Evolutionary conservation across 2,888 invertebrate genomes (phyloP), one percentile per base, ranked within the genome.

Genomic region (Agrochola lota): DNA sequence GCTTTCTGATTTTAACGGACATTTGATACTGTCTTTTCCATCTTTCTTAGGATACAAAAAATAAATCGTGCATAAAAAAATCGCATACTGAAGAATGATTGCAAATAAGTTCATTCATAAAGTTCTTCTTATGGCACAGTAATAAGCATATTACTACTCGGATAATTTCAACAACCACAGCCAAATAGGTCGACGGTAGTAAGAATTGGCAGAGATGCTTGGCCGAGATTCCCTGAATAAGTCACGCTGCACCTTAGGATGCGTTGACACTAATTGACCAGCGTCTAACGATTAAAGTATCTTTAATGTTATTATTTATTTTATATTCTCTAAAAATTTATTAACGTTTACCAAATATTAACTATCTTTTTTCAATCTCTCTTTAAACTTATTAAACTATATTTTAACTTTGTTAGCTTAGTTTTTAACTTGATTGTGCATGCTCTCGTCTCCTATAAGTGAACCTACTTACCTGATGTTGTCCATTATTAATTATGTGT

Each of bases 161-260:
- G n/a, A n/a, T 70, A 62, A 84, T 64, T 67, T 57, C 23, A 57
- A 78, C 63, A 81, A 55, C 71, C 62, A 8, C 17, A 64, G 86
- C 86, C 83, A 85, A 84, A 74, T 83, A 74, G 84, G 85, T 76
- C 79, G 76, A 75, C 74, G 49, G 64, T 49, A 15, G 66, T 60
- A 70, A 76, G 70, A 85, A 83, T 84, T 83, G 83, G 86, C 84
- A 85, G 64, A 71, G 64, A 83, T 64, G 46, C 68, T 76, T 70
- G 83, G 67, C 83, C 71, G 75, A 76, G 71, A 83, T 79, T 69
- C 62, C 15, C 52, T 68, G 71, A 63, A 69, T 64, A 69, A 72
- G 46, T 71, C 46, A 46, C 15, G 52, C 12, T 77, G 30, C 64
- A 64, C 20, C 8, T 57, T 64, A 70, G 49, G 55, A 30, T 55